Evolutionary conservation across 2,888 invertebrate species (phyloP), one percentile per base, ranked within the genome.

Genomic region (Isotomurus palustris): DNA sequence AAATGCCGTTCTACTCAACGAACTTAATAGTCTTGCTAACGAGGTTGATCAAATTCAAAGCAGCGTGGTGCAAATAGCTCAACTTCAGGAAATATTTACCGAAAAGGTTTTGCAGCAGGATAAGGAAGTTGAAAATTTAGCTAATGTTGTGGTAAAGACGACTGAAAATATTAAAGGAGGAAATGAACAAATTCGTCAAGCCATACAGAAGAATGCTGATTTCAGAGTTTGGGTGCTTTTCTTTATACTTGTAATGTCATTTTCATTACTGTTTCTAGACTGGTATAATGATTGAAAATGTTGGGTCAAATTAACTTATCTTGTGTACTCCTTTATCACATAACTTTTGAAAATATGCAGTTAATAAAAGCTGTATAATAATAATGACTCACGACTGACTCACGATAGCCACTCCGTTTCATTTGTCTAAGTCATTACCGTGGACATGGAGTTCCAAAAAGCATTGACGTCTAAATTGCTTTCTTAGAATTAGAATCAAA

Each of bases 91-190:
- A 75, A 84, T 94, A 67, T 95, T 99, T 72, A 90, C 95, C 12
- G 96, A 97, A 62, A 81, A 97, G 88, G 84, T 99, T 22, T 77
- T 95, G 52, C 85, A 92, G 74, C 96, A 96, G 79, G 94, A 96
- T 73, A 86, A 86, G 72, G 93, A 94, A 72, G 88, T 99, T 68
- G 93, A 95, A 71, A 80, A 89, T 67, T 87, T 99, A 75, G 84
- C 88, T 35, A 88, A 87, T 53, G 87, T 88, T 5, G 91, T 95
- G 1, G 85, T 93, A 21, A 88, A 91, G 0, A 84, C 95, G 0
- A 94, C 95, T 1, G 96, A 96, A 76, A 95, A 96, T 77, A 87
- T 99, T 17, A 88, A 87, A 73, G 91, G 91, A 76, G 97, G 93
- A 1, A 99, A 99, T 77, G 94, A 95, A 73, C 94, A 96, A 77